Conservation (phyloP, 1,140 invertebrate genomes). For the Bombus balteatus region DNA sequence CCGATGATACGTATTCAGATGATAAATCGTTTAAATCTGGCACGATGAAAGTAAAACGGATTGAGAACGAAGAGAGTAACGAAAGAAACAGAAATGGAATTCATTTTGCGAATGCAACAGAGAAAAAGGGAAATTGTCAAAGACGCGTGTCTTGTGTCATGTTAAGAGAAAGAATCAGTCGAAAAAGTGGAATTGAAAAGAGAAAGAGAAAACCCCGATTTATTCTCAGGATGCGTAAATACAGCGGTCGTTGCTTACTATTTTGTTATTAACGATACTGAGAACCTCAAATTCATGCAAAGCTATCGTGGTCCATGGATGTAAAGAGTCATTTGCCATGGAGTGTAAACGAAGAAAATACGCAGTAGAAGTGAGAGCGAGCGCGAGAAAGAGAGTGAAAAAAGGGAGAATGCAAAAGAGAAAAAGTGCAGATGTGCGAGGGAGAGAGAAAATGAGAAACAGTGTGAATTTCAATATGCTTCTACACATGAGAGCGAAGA, state of each 20-base stretch:
- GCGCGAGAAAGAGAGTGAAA: constrained; percentile 30
- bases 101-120: not conserved
- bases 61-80: not conserved
- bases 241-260: constrained; percentile 67
- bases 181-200: not conserved
- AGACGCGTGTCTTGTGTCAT: not conserved
- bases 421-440: constrained; percentile 33
- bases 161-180: not conserved
- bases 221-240: constrained; percentile 59
- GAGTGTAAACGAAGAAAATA: constrained; percentile 51
- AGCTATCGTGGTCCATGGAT: constrained; percentile 63
- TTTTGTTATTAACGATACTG: constrained; percentile 76
- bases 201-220: constrained; percentile 49
- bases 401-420: constrained; percentile 15
- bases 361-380: constrained; percentile 37
- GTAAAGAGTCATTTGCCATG: constrained; percentile 60
- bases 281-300: constrained; percentile 63
- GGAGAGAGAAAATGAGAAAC: constrained; percentile 26
- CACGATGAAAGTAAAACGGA: not conserved
- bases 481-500: constrained; percentile 42
- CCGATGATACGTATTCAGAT: constrained; percentile 60
- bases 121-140: not conserved
- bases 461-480: constrained; percentile 58
- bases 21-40: constrained; percentile 36
- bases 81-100: not conserved